Evolutionary conservation across 2,888 invertebrate genomes (phyloP).

Genomic region (Lacanobia wlatinum): DNA sequence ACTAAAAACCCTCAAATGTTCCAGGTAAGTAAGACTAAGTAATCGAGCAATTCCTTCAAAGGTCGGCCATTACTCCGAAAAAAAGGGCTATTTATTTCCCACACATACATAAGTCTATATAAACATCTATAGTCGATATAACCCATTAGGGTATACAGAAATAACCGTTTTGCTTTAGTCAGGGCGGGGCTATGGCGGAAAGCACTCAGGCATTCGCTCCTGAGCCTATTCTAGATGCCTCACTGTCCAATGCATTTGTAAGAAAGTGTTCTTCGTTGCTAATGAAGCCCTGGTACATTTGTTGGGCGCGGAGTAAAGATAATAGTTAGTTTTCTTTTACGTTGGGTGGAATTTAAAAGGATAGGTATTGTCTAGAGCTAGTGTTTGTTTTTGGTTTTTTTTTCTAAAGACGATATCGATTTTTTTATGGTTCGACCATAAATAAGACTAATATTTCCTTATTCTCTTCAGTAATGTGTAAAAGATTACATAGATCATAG

Average conservation of each 20-base stretch:
- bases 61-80: slow-evolving; percentile 20
- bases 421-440: no score
- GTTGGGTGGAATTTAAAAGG: background rate
- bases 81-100: slow-evolving; percentile 34
- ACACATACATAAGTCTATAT: slow-evolving; percentile 25
- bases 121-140: slow-evolving; percentile 34
- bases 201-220: slow-evolving; percentile 53
- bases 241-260: slow-evolving; percentile 37
- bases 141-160: slow-evolving; percentile 51
- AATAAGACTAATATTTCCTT: no score
- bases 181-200: slow-evolving; percentile 56
- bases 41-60: slow-evolving; percentile 30
- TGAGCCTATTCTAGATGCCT: slow-evolving; percentile 38
- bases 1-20: slow-evolving; percentile 9
- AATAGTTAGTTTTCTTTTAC: background rate
- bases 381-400: background rate
- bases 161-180: slow-evolving; percentile 41
- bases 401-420: no score
- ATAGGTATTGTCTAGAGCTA: background rate
- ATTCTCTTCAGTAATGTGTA: no score
- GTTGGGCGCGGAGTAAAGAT: slow-evolving; percentile 11
- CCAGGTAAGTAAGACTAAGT: slow-evolving; percentile 21
- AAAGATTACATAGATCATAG: no score
- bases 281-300: slow-evolving; percentile 27
- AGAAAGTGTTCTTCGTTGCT: slow-evolving; percentile 25